Conservation (phyloP, 1,140 invertebrate genomes). For the Ceratina australensis region DNA sequence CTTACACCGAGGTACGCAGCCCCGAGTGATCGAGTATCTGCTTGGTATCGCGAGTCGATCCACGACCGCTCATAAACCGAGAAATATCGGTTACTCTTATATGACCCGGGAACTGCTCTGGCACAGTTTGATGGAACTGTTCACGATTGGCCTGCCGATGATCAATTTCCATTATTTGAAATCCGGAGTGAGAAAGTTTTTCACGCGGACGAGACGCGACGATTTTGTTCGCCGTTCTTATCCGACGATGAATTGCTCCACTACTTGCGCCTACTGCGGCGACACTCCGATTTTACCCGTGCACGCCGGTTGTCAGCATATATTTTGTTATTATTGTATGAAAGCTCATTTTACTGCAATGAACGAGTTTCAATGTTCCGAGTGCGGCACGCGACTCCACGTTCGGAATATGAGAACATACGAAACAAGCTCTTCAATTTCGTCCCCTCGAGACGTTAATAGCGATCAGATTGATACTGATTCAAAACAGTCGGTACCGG, state of each 20-base stretch:
- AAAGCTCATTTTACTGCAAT: slow-evolving; percentile 71
- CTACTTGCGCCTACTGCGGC: slow-evolving; percentile 71
- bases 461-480: too few relatives aligned
- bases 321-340: slow-evolving; percentile 78
- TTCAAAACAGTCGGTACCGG: too few relatives aligned
- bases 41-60: slow-evolving; percentile 69
- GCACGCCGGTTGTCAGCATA: slow-evolving; percentile 74
- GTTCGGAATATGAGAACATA: slow-evolving; percentile 61
- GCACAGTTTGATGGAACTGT: slow-evolving; percentile 75
- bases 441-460: background rate
- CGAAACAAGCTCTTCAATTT: background rate
- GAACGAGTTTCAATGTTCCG: slow-evolving; percentile 67
- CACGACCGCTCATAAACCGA: slow-evolving; percentile 60
- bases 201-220: slow-evolving; percentile 35
- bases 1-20: slow-evolving; percentile 72
- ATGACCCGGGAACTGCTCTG: slow-evolving; percentile 78
- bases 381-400: slow-evolving; percentile 63
- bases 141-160: slow-evolving; percentile 73
- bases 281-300: slow-evolving; percentile 72
- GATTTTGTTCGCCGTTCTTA: background rate
- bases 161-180: slow-evolving; percentile 73
- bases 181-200: slow-evolving; percentile 61
- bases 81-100: slow-evolving; percentile 77
- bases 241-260: slow-evolving; percentile 61
- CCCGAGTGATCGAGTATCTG: slow-evolving; percentile 68